Conservation (phyloP, 2,113 vertebrate genomes). For the Anhinga anhinga region DNA sequence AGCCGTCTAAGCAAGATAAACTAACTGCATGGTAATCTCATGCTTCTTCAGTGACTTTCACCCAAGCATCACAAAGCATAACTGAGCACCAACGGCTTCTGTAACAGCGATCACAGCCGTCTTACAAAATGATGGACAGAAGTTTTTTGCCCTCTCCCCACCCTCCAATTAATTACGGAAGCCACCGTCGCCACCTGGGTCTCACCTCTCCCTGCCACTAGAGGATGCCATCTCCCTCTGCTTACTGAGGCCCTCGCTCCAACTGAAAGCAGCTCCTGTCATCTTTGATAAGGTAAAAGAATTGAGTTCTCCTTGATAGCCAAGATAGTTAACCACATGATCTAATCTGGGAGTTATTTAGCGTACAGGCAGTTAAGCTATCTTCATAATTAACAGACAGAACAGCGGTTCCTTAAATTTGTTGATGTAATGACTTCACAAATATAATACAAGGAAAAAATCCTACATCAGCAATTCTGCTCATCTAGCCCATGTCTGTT, state of each 20-base stretch:
- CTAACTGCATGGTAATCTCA: not conserved
- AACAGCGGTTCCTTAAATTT: not conserved
- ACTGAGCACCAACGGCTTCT: not conserved
- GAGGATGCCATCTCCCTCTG: not conserved
- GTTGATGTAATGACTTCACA: not conserved
- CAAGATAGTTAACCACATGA: not conserved
- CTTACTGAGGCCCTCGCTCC: not conserved
- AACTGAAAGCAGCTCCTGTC: not conserved
- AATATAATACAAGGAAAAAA: not conserved
- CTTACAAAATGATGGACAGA: not conserved
- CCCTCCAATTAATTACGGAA: not conserved
- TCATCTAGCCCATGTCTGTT: not conserved
- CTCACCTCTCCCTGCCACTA: not conserved
- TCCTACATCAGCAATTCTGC: not conserved
- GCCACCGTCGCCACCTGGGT: not conserved
- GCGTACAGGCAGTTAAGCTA: not conserved
- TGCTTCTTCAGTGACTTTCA: not conserved
- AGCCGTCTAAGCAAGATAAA: not conserved
- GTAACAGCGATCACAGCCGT: fast-evolving
- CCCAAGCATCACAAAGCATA: not conserved
- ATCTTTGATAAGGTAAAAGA: not conserved
- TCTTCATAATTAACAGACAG: not conserved
- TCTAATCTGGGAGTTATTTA: not conserved
- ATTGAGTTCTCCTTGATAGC: not conserved
- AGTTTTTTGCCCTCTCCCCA: not conserved